Evolutionary conservation across 2,113 vertebrate species (phyloP).

Genomic region (Campylorhamphus procurvoides): DNA sequence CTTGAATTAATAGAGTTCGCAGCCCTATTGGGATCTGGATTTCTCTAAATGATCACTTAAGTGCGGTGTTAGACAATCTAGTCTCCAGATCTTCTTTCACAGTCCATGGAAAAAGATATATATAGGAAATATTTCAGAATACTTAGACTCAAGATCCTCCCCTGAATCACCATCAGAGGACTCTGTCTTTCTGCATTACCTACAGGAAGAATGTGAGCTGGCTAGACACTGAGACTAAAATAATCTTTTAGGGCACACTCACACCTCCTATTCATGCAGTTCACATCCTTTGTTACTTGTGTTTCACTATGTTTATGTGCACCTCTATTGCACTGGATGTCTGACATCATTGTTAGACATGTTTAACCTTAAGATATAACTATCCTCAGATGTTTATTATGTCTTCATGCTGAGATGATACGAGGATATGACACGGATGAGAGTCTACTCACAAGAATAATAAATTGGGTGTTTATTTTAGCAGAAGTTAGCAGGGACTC

Average conservation of each 20-base stretch:
- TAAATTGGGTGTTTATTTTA: neutral
- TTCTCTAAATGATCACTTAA: neutral
- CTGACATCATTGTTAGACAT: neutral
- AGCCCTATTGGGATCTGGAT: neutral
- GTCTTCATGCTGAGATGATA: neutral
- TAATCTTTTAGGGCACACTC: neutral
- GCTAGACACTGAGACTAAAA: neutral
- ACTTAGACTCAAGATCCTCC: neutral
- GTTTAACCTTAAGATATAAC: neutral
- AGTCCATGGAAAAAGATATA: neutral
- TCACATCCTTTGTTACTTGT: neutral
- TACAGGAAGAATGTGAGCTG: neutral
- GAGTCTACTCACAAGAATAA: neutral
- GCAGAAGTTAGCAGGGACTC: neutral
- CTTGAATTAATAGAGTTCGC: neutral
- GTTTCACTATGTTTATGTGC: neutral
- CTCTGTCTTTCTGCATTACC: neutral
- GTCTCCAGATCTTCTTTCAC: neutral
- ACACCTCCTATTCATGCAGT: neutral
- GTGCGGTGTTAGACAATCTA: neutral
- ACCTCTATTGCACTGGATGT: accelerated
- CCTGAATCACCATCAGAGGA: neutral
- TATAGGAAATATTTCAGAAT: neutral
- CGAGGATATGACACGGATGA: neutral
- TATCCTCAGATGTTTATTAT: neutral